phyloP scores from a whole-genome alignment of 2,797 vertebrate genomes.

The Myripristis jacobus region DNA sequence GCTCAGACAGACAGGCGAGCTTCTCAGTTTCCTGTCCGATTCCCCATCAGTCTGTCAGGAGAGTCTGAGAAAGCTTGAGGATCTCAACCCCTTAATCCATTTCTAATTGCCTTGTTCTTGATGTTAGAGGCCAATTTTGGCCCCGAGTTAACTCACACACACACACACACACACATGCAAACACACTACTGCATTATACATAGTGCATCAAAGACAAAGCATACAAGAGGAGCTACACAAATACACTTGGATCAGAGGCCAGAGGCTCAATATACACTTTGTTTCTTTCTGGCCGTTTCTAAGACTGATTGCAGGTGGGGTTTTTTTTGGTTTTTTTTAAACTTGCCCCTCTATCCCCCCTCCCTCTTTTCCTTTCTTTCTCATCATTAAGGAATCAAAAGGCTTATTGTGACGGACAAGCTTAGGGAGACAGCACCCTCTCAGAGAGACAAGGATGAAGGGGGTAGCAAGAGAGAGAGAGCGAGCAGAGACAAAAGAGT shows the following conservation, averaged over 20 bases:
- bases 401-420: slow-evolving; percentile 70
- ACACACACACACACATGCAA: slow-evolving; percentile 17
- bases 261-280: neutral
- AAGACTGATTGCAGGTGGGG: slow-evolving; percentile 35
- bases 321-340: slow-evolving; percentile 32
- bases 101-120: slow-evolving; percentile 76
- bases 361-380: neutral
- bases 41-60: slow-evolving; percentile 18
- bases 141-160: slow-evolving; percentile 4
- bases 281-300: neutral
- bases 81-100: slow-evolving; percentile 71
- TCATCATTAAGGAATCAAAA: slow-evolving; percentile 71
- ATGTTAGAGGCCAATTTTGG: slow-evolving; percentile 40
- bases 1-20: slow-evolving; percentile 37
- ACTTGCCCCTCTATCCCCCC: neutral
- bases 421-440: slow-evolving; percentile 41
- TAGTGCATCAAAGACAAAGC: slow-evolving; percentile 15
- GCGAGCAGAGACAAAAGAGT: slow-evolving; percentile 53
- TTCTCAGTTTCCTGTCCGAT: slow-evolving; percentile 56
- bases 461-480: slow-evolving; percentile 9
- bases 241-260: slow-evolving; percentile 12
- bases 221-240: slow-evolving; percentile 21
- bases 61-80: slow-evolving; percentile 34
- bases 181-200: slow-evolving; percentile 19
- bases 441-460: slow-evolving; percentile 39